Evolutionary conservation across 1,140 invertebrate genomes (phyloP), one percentile per base, ranked within the genome.

Genomic region (Ditylenchus dipsaci): DNA sequence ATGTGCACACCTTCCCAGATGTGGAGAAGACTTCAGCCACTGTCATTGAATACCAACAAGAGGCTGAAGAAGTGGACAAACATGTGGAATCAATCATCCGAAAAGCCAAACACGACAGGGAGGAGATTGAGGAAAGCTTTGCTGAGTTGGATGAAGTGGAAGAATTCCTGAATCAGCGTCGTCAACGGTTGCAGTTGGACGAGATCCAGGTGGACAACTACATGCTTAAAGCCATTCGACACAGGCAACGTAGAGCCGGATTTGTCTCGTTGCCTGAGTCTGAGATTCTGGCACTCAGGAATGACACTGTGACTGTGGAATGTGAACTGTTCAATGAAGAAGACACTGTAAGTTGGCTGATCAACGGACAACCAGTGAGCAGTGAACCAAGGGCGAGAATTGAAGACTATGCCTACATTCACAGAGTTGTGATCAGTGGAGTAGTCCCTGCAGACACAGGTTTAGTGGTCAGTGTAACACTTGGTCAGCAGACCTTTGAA

Each of bases 261-360:
- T 68, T 68, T 21, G 67, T 68, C 9, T 68, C 58, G 11, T 56
- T 68, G n/a, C 67, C 67, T 27, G 67, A 68, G 13, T 3, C 62
- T 47, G 42, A 68, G 26, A 17, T 78, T 15, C 66, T 45, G 26
- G 79, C 78, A 11, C 43, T 79, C 8, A 67, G 80, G 15, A 79
- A 78, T 29, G 79, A 80, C 60, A 79, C 47, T 45, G 73, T 82
- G 13, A 68, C 67, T 1, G 63, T 80, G 29, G 80, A 81, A 65
- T 73, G 70, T 47, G 79, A 80, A 71, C 60, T 80, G n/a, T 71
- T 70, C 43, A 71, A 78, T 43, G 79, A 80, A 67, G 73, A 78
- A 19, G 80, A 82, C 53, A 57, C 68, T 15, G 76, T 82, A 23
- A 64, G 56, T 27, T 81, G 79, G 79, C 66, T 30, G 29, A 70